Evolutionary conservation across 2,888 invertebrate species (phyloP).

Genomic region (Acrobasis repandana): DNA sequence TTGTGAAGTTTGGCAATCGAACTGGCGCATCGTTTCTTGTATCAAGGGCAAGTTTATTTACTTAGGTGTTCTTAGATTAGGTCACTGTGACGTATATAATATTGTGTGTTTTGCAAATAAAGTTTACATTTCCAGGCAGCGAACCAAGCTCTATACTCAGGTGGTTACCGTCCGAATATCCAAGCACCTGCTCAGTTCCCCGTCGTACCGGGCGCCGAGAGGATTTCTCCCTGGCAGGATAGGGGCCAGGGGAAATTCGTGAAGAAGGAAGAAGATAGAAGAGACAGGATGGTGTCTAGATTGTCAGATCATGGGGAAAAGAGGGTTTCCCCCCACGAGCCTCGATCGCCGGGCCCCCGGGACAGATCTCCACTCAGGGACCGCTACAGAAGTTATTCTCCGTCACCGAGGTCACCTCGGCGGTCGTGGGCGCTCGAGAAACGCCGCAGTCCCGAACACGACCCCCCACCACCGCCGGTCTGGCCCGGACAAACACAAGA

Average conservation of each 20-base stretch:
- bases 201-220: constrained; percentile 34
- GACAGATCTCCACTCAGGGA: constrained; percentile 62
- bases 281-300: constrained; percentile 42
- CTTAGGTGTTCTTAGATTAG: constrained; percentile 7
- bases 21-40: background rate
- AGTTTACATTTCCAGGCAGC: constrained; percentile 76
- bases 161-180: constrained; percentile 59
- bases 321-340: constrained; percentile 43
- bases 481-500: constrained; percentile 60
- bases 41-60: background rate
- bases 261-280: constrained; percentile 54
- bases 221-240: constrained; percentile 52
- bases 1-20: background rate
- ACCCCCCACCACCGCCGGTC: constrained; percentile 65
- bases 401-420: constrained; percentile 64
- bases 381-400: constrained; percentile 60
- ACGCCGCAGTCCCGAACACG: constrained; percentile 55
- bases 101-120: constrained; percentile 56
- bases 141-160: constrained; percentile 70
- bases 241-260: constrained; percentile 37
- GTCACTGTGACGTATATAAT: constrained; percentile 26
- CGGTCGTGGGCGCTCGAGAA: constrained; percentile 75
- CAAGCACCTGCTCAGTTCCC: constrained; percentile 53
- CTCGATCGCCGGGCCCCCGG: constrained; percentile 59
- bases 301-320: constrained; percentile 37